phyloP scores from a whole-genome alignment of 2,113 vertebrate genomes.

The Himantopus leucocephalus region DNA sequence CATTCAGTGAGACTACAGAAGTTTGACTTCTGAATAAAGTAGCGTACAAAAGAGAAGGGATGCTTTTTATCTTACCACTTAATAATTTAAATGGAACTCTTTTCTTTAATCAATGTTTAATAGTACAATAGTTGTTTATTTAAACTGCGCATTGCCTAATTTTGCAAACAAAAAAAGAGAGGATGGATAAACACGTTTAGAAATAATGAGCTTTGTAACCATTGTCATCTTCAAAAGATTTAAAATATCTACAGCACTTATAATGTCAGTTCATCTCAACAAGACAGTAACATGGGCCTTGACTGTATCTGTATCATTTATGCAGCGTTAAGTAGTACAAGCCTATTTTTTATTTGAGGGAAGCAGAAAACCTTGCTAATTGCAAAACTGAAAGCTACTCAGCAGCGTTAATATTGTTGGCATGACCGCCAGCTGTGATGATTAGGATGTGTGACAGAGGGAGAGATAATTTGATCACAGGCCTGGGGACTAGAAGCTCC shows the following conservation, averaged over 20 bases:
- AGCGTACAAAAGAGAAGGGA: slow-evolving; percentile 51
- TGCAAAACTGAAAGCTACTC: slow-evolving; percentile 65
- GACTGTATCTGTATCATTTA: neutral
- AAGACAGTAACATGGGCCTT: neutral
- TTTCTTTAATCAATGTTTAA: slow-evolving; percentile 69
- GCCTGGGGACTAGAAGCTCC: slow-evolving; percentile 17
- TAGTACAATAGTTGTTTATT: slow-evolving; percentile 62
- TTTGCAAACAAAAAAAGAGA: slow-evolving; percentile 52
- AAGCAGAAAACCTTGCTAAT: slow-evolving; percentile 61
- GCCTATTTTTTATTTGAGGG: slow-evolving; percentile 37
- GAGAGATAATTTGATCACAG: slow-evolving; percentile 64
- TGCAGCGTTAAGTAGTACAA: slow-evolving; percentile 6
- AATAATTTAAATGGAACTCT: slow-evolving; percentile 60
- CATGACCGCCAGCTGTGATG: slow-evolving; percentile 60
- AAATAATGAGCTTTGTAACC: slow-evolving; percentile 50
- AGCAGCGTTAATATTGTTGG: slow-evolving; percentile 63
- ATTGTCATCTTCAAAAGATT: slow-evolving; percentile 25
- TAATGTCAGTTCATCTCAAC: neutral
- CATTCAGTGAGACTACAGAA: slow-evolving; percentile 65
- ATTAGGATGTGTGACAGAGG: slow-evolving; percentile 65
- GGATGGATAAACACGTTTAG: slow-evolving; percentile 50
- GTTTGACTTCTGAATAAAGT: slow-evolving; percentile 74
- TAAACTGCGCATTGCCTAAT: slow-evolving; percentile 30
- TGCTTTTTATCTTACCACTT: slow-evolving; percentile 69
- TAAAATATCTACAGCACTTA: slow-evolving; percentile 1